Base-by-base conservation (phyloP, 1,140 invertebrate species). In the Schlechtendalia chinensis region DNA sequence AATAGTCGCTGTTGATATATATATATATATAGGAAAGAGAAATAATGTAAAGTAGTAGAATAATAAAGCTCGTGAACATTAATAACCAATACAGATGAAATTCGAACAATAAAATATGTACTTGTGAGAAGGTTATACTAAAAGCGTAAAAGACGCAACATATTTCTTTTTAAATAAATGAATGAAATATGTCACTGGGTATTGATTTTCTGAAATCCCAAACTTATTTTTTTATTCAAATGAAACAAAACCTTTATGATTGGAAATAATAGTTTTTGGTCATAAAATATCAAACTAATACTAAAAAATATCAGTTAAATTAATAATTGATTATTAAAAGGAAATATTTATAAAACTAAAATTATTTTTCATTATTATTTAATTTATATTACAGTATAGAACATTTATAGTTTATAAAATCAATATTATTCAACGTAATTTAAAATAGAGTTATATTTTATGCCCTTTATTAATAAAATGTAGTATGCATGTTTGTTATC, bases 71-170 rank as follows among this genome's bases (percentile, higher is more conserved):
- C 10, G 29, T 27, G n/a, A 58, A 59, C 53, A 74, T 39, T 39
- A 74, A 74, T 39, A 74, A 58, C 54, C 27, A 58, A 58, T 58
- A 58, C 54, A 75, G n/a, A 5, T n/a, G 5, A 39, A 75, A 75
- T 45, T 10, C 5, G 12, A 75, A 45, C 54, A 19, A 75, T 75
- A 59, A 45, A 75, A 75, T 75, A 59, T 72, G 50, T 72, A 54
- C 22, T 45, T 29, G n/a, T 56, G 17, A 59, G 54, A 45, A 39
- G 32, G 54, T 75, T 75, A 45, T 39, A 39, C 32, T n/a, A n/a
- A n/a, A 39, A 39, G 39, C 11, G 29, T 22, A 39, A 8, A 45
- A 39, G 29, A 58, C 12, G 54, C n/a, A 59, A 75, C 19, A 58
- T n/a, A 45, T 24, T 59, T 75, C 39, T 22, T 45, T 6, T 58